phyloP scores from a whole-genome alignment of 2,113 vertebrate genomes.

The Rhombomys opimus region DNA sequence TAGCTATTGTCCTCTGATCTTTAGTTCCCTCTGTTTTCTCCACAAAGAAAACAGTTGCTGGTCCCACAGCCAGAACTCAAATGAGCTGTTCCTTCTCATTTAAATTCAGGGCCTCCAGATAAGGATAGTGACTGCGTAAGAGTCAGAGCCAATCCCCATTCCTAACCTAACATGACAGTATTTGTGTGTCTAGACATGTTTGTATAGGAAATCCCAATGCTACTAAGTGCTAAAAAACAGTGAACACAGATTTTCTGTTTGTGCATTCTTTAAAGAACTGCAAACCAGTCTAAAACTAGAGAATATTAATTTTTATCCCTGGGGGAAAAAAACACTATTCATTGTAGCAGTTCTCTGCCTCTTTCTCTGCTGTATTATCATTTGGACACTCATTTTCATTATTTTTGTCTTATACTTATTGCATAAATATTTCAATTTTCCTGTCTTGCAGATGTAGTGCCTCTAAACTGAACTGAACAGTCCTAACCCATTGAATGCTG shows the following conservation, averaged over 20 bases:
- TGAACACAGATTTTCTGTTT: background rate
- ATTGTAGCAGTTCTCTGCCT: background rate
- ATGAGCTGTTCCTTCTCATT: background rate
- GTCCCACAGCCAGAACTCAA: background rate
- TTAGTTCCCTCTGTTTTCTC: background rate
- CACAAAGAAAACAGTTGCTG: background rate
- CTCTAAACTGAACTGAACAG: background rate
- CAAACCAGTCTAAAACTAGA: constrained; percentile 24
- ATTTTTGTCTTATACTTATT: background rate
- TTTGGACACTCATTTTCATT: background rate
- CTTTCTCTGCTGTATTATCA: background rate
- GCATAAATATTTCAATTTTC: background rate
- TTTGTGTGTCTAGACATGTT: background rate
- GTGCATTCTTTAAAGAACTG: constrained; percentile 21
- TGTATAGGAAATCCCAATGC: background rate
- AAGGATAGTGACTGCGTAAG: background rate
- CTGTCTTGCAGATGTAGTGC: background rate
- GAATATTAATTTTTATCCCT: constrained; percentile 2
- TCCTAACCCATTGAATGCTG: background rate
- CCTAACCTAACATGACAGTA: background rate
- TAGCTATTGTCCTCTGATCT: background rate
- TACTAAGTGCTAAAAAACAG: background rate
- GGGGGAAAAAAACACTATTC: constrained; percentile 55
- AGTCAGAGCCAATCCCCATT: background rate
- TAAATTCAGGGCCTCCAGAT: background rate